Evolutionary conservation across 2,113 vertebrate genomes (phyloP), one percentile per base, ranked within the genome.

Genomic region (Fulmarus glacialis): DNA sequence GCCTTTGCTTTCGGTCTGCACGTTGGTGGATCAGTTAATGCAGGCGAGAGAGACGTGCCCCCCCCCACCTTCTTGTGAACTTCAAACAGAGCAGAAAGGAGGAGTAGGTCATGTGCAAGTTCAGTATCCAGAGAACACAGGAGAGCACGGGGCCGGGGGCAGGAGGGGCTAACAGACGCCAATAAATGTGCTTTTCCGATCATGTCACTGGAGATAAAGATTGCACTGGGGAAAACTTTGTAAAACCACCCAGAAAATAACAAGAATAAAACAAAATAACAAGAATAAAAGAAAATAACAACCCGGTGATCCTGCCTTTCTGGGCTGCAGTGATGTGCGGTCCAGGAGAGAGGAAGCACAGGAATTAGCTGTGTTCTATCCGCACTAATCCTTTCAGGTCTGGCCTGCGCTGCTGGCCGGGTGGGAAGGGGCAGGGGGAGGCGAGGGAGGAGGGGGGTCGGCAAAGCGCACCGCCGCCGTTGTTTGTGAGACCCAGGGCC

Each of bases 91-190:
- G 66, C 38, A n/a, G 71, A 15, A 40, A 58, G 50, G n/a, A 68
- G 53, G 27, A 42, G 27, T 0, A 34, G 43, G 16, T 23, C 50
- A 6, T 2, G 8, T 53, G 58, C 43, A 20, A 13, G 13, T 6
- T n/a, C 4, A 4, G 15, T 30, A 5, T 3, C 18, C 8, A n/a
- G 21, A 78, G 64, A 18, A 15, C 0, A 0, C 0, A 3, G 58
- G 63, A 29, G 38, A 17, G 5, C 9, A 9, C 0, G 0, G 55
- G 72, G 81, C 93, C 92, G 93, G 96, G 88, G 89, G 60, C 71
- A 56, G 95, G 85, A 95, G 96, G 80, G 40, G 77, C 66, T n/a
- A 72, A 36, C 86, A 70, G 93, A 7, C 26, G 29, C 59, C 63
- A 55, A 1, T 53, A 72, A 91, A 93, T 55, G 83, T 29, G n/a